These are phyloP conservation scores for Epicauta chinensis DNA, from an alignment of 1,140 invertebrate species.

Conservation along the genomic window DNA sequence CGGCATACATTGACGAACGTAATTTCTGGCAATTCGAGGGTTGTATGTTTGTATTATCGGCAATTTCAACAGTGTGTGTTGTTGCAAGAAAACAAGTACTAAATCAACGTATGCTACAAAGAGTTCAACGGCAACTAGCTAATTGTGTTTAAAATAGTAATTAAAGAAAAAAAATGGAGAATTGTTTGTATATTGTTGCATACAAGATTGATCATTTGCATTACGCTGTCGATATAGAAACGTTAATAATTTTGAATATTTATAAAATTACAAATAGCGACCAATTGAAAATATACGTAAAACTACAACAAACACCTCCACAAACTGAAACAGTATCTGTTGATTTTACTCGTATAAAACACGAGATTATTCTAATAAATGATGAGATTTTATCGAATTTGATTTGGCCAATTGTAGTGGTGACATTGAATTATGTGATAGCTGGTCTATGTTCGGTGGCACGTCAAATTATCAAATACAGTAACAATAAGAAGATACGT, in stretches of 20 bases:
- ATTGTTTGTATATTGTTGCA: slow-evolving; percentile 13
- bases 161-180: slow-evolving; percentile 16
- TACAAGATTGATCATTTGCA: slow-evolving; percentile 4
- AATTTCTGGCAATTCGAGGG: slow-evolving; percentile 81
- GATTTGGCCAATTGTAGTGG: slow-evolving; percentile 25
- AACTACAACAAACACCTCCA: too few relatives aligned
- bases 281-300: neutral
- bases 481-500: slow-evolving; percentile 41
- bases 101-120: slow-evolving; percentile 43
- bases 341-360: slow-evolving; percentile 3
- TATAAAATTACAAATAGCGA: slow-evolving; percentile 37
- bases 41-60: slow-evolving; percentile 59
- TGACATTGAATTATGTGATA: slow-evolving; percentile 54
- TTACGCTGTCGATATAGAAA: slow-evolving; percentile 33
- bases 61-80: slow-evolving; percentile 50
- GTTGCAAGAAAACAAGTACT: slow-evolving; percentile 37
- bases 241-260: slow-evolving; percentile 42
- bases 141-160: slow-evolving; percentile 39
- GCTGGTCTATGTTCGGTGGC: slow-evolving; percentile 56
- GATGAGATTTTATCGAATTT: neutral
- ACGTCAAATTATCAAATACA: slow-evolving; percentile 54
- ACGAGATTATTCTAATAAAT: slow-evolving; percentile 11
- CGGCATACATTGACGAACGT: slow-evolving; percentile 65
- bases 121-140: slow-evolving; percentile 47
- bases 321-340: too few relatives aligned